phyloP scores from a whole-genome alignment of 2,888 invertebrate genomes.

The Tortricodes alternella region DNA sequence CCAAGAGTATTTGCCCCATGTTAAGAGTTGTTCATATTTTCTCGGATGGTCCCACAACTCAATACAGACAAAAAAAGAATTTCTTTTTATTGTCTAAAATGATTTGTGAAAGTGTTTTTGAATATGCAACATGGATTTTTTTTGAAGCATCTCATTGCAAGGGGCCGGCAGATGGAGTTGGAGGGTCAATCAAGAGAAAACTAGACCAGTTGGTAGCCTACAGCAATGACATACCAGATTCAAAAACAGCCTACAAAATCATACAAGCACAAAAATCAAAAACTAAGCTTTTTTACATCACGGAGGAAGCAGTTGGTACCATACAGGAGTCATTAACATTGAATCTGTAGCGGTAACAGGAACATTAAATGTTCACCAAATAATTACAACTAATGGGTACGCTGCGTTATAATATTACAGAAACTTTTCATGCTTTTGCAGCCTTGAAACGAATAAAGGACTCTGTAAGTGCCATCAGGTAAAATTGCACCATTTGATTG shows the following conservation, averaged over 20 bases:
- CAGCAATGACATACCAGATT: slow-evolving; percentile 8
- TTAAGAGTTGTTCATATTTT: slow-evolving; percentile 25
- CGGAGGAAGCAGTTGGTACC: too few relatives aligned
- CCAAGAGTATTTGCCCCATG: background rate
- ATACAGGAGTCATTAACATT: too few relatives aligned
- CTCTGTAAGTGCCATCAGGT: too few relatives aligned
- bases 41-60: slow-evolving; percentile 35
- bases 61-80: slow-evolving; percentile 27
- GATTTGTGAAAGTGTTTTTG: slow-evolving; percentile 1
- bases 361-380: too few relatives aligned
- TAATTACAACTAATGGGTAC: too few relatives aligned
- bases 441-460: too few relatives aligned
- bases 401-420: too few relatives aligned
- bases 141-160: slow-evolving; percentile 27
- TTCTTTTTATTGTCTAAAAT: slow-evolving; percentile 12
- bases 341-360: too few relatives aligned
- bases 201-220: slow-evolving; percentile 23
- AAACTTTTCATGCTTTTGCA: too few relatives aligned
- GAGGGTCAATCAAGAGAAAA: slow-evolving; percentile 22
- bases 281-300: too few relatives aligned
- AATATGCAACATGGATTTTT: slow-evolving; percentile 24
- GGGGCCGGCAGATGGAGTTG: slow-evolving; percentile 28
- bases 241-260: background rate
- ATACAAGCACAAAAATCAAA: background rate
- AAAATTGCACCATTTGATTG: too few relatives aligned